A percentile compares a stretch with the other conserved stretches of the same genome.
These are phyloP conservation scores for Chelonoidis abingdonii DNA, from an alignment of 2,113 vertebrate species.

Conservation along the genomic window DNA sequence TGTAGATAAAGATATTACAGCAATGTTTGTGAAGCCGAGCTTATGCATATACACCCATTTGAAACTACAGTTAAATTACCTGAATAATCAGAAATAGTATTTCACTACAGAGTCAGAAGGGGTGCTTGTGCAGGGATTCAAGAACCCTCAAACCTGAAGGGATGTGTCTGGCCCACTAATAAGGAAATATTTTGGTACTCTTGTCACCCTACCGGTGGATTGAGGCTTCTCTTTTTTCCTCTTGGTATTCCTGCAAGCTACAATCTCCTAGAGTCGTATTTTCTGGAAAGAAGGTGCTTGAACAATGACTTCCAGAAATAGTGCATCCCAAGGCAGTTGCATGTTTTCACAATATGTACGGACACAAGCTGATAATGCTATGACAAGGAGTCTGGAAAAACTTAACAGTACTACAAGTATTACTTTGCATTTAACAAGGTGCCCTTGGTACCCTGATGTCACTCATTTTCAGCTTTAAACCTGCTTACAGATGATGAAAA, in stretches of 20 bases:
- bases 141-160: background rate
- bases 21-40: background rate
- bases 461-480: constrained; percentile 60
- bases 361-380: background rate
- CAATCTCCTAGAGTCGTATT: background rate
- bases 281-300: background rate
- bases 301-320: background rate
- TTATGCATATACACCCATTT: background rate
- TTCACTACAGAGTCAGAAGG: background rate
- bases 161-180: background rate
- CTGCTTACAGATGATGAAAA: constrained; percentile 67
- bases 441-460: background rate
- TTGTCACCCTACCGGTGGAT: fast-evolving
- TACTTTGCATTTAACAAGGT: constrained; percentile 22
- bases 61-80: constrained; percentile 40
- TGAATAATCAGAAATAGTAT: background rate
- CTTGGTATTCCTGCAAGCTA: background rate
- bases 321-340: background rate
- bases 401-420: background rate
- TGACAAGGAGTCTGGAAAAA: background rate
- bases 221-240: background rate
- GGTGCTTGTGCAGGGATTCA: background rate
- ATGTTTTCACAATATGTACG: background rate
- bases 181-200: background rate
- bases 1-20: constrained; percentile 1